These are phyloP conservation scores for Thryonomys swinderianus DNA, from an alignment of 2,113 vertebrate genomes.

Conservation along the genomic window DNA sequence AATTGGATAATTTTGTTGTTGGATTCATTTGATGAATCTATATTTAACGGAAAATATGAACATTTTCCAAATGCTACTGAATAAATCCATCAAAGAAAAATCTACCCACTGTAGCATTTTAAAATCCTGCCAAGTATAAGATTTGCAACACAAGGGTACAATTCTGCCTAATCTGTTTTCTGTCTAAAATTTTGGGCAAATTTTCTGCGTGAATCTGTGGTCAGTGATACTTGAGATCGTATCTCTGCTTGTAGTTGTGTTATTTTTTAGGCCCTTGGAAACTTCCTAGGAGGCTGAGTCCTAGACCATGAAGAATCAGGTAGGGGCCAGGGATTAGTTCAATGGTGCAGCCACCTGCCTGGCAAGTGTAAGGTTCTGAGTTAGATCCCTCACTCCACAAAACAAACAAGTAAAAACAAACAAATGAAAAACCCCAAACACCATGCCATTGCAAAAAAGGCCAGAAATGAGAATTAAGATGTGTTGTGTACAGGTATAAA, in stretches of 20 bases:
- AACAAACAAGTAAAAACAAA: too few relatives aligned
- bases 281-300: not conserved
- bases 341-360: too few relatives aligned
- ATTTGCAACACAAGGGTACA: not conserved
- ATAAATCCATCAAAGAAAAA: not conserved
- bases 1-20: not conserved
- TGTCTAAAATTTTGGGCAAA: not conserved
- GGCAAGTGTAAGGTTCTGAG: too few relatives aligned
- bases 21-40: not conserved
- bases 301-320: not conserved
- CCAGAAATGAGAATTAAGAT: too few relatives aligned
- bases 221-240: not conserved
- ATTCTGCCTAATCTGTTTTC: not conserved
- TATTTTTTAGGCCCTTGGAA: not conserved
- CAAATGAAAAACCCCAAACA: too few relatives aligned
- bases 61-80: not conserved
- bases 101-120: not conserved
- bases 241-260: not conserved
- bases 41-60: not conserved
- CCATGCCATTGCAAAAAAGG: too few relatives aligned
- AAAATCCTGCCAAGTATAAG: not conserved
- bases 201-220: not conserved
- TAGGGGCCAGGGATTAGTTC: not conserved
- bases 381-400: too few relatives aligned
- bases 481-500: too few relatives aligned